Base-by-base conservation (phyloP, 2,888 invertebrate genomes). In the Amblyjoppa proteus region DNA sequence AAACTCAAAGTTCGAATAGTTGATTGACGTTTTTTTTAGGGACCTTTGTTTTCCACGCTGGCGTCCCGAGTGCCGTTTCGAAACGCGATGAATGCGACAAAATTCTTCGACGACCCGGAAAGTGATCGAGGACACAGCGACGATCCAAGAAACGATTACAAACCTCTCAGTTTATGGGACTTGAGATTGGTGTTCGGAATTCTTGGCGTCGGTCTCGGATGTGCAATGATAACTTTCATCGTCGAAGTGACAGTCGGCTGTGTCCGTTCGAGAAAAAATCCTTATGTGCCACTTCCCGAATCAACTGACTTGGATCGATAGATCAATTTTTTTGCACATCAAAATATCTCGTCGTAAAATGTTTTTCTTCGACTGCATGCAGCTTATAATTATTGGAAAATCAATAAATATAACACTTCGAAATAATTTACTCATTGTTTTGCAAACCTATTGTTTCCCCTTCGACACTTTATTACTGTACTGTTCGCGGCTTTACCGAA, bases 151-250 rank as follows among this genome's bases (percentile, higher is more conserved):
- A 53, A 20, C 53, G 20, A 20, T 56, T 56, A 56, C 20, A 56
- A 25, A 25, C 53, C 53, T 20, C 53, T 56, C n/a, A 71, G 53
- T 13, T 11, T 71, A 0, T 28, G 53, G 34, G 53, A 71, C n/a
- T 53, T 71, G 56, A 31, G 20, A n/a, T 38, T 71, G 1, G 71
- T 49, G 7, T 71, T 71, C 20, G 53, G 9, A 20, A 53, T 56
- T 38, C 71, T 71, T 13, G 71, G 53, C 1, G 38, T 71, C 31
- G 71, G 71, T 3, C 20, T 71, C 9, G 71, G 71, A 34, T 11
- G 51, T n/a, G 71, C 71, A 5, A 20, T 20, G 4, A 11, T 71
- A 13, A 38, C 38, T 13, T 71, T 71, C 20, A 6, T 38, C 20
- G 4, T 56, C 20, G 71, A 71, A 53, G 3, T 38, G 25, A 49